Evolutionary conservation across 2,113 vertebrate species (phyloP).

Genomic region (Paralichthys olivaceus): DNA sequence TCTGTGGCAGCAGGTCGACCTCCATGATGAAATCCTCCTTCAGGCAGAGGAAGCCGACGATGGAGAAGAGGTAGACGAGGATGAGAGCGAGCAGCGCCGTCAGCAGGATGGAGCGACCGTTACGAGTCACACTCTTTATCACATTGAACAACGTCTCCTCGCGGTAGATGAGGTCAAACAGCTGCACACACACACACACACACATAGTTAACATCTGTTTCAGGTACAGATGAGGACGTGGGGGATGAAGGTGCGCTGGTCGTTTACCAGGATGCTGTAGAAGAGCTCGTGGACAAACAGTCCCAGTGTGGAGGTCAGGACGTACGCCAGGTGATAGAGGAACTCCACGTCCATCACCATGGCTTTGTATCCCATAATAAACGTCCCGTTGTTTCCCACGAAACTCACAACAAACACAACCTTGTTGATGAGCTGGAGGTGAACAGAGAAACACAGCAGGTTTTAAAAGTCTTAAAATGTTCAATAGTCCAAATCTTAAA

Average conservation of each 20-base stretch:
- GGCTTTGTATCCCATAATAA: slow-evolving; percentile 96
- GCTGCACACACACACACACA: slow-evolving; percentile 74
- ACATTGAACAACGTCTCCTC: slow-evolving; percentile 98
- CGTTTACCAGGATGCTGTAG: slow-evolving; percentile 94
- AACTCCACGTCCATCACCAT: slow-evolving; percentile 99
- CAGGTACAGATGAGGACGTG: not conserved
- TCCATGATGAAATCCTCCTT: slow-evolving; percentile 98
- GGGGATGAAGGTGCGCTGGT: not conserved
- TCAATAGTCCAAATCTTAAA: too few relatives aligned
- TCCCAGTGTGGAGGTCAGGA: slow-evolving; percentile 93
- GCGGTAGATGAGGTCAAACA: slow-evolving; percentile 97
- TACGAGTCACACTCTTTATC: slow-evolving; percentile 97
- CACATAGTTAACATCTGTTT: not conserved
- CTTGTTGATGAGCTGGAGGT: slow-evolving; percentile 92
- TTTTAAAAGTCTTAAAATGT: not conserved
- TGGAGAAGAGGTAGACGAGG: slow-evolving; percentile 99
- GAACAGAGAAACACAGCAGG: not conserved
- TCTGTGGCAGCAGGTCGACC: slow-evolving; percentile 87
- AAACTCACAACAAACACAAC: slow-evolving; percentile 98
- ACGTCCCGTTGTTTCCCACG: slow-evolving; percentile 96
- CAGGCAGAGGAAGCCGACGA: slow-evolving; percentile 96
- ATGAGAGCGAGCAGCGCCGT: slow-evolving; percentile 97
- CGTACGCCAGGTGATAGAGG: slow-evolving; percentile 94
- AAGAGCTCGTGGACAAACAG: slow-evolving; percentile 96
- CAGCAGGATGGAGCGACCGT: slow-evolving; percentile 96